Percentiles rank a stretch among this genome's conserved stretches.
Conservation (phyloP, 2,888 invertebrate genomes). For the Andrena camellia region DNA sequence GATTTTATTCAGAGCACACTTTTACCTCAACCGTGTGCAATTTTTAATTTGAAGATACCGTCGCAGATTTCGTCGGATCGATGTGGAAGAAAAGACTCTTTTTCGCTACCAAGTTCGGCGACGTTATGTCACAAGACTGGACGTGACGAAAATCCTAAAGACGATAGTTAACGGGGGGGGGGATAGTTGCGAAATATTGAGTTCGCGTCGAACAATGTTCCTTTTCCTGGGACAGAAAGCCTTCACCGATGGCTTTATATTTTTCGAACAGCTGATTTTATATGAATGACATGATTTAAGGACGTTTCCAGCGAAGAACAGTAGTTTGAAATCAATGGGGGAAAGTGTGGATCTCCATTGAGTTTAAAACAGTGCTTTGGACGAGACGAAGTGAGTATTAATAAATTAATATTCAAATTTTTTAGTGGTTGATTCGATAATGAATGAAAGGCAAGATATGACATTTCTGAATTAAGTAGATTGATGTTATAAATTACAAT, state of each 20-base stretch:
- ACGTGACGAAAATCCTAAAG: slow-evolving; percentile 60
- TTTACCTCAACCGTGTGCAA: neutral
- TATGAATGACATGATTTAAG: neutral
- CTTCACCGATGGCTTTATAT: slow-evolving; percentile 20
- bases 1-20: neutral
- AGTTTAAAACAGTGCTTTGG: neutral
- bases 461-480: no score
- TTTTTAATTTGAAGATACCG: slow-evolving; percentile 4
- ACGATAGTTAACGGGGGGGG: slow-evolving; percentile 34
- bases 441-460: no score
- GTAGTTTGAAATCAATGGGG: neutral
- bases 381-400: neutral
- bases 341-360: no score
- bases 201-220: slow-evolving; percentile 28
- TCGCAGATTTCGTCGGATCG: slow-evolving; percentile 11
- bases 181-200: slow-evolving; percentile 50
- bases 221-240: slow-evolving; percentile 33
- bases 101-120: slow-evolving; percentile 41
- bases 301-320: neutral
- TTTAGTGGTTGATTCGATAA: neutral
- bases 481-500: no score
- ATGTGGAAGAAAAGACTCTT: slow-evolving; percentile 2
- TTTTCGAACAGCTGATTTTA: slow-evolving; percentile 12
- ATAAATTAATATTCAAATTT: neutral
- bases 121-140: slow-evolving; percentile 54